These are phyloP conservation scores for Haliclona indistincta DNA, from an alignment of 37 sponge, comb jelly and placozoan genomes.

Conservation along the genomic window DNA sequence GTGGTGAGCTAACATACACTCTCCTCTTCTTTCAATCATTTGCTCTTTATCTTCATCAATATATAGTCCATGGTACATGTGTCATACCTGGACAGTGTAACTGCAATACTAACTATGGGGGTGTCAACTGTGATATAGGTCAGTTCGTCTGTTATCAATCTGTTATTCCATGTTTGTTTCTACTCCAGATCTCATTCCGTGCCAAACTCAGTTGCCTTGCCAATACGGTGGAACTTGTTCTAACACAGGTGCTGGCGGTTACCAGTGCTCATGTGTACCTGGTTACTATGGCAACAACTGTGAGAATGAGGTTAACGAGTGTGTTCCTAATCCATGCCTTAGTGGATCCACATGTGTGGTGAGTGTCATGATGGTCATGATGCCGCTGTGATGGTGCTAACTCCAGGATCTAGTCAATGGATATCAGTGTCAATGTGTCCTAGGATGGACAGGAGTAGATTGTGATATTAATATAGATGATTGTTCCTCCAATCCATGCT, in stretches of 20 bases:
- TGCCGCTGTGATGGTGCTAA: no score
- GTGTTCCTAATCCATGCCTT: constrained; percentile 16
- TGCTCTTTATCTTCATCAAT: neutral
- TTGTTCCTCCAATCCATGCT: constrained; percentile 24
- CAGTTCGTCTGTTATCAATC: neutral
- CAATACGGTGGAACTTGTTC: constrained; percentile 49
- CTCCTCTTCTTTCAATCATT: neutral
- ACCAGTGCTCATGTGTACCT: constrained; percentile 18
- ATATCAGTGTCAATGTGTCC: constrained; percentile 1
- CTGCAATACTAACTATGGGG: neutral
- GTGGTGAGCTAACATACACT: neutral
- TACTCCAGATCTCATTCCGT: constrained; percentile 46
- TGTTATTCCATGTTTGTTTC: no score
- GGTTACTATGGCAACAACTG: constrained; percentile 32
- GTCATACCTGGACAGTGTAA: neutral
- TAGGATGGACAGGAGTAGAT: constrained; percentile 12
- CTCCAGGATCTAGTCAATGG: constrained; percentile 8
- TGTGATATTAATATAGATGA: constrained; percentile 40
- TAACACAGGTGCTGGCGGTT: constrained; percentile 37
- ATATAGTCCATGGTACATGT: neutral
- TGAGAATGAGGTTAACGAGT: constrained; percentile 29
- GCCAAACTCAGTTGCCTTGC: constrained; percentile 26
- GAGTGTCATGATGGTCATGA: no score
- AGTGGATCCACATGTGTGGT: constrained; percentile 22
- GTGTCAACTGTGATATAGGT: neutral